These are phyloP conservation scores for Synanthedon formicaeformis DNA, from an alignment of 2,888 invertebrate genomes.

Conservation along the genomic window DNA sequence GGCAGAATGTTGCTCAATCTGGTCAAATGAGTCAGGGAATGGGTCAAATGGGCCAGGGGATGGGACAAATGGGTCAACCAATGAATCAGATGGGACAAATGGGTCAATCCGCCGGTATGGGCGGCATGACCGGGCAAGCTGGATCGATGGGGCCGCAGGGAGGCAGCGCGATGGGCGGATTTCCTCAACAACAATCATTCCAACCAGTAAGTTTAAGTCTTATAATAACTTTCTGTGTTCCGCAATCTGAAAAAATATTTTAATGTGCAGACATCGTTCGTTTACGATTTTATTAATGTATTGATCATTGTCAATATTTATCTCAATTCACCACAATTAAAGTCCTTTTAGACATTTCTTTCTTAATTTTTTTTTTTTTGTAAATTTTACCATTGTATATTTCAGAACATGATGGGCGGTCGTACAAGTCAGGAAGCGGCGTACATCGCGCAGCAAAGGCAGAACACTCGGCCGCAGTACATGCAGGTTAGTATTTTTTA, in stretches of 20 bases:
- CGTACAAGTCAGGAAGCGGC: constrained; percentile 67
- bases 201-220: constrained; percentile 42
- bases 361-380: no score
- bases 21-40: constrained; percentile 56
- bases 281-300: neutral
- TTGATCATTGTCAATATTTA: neutral
- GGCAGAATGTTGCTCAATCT: constrained; percentile 55
- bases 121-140: constrained; percentile 62
- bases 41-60: constrained; percentile 57
- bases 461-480: constrained; percentile 74
- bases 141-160: constrained; percentile 63
- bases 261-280: no score
- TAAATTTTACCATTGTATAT: neutral
- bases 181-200: constrained; percentile 66
- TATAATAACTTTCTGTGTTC: neutral
- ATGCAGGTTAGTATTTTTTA: constrained; percentile 65
- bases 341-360: no score
- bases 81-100: constrained; percentile 70
- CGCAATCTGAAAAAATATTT: neutral
- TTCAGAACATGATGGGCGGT: constrained; percentile 72
- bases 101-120: constrained; percentile 59
- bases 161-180: constrained; percentile 60
- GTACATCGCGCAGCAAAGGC: constrained; percentile 72
- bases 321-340: no score
- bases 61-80: constrained; percentile 61